Percentiles rank a stretch among this genome's conserved stretches.
These are phyloP conservation scores for Drosophila subquinaria DNA, from an alignment of 2,888 invertebrate genomes.

Conservation along the genomic window DNA sequence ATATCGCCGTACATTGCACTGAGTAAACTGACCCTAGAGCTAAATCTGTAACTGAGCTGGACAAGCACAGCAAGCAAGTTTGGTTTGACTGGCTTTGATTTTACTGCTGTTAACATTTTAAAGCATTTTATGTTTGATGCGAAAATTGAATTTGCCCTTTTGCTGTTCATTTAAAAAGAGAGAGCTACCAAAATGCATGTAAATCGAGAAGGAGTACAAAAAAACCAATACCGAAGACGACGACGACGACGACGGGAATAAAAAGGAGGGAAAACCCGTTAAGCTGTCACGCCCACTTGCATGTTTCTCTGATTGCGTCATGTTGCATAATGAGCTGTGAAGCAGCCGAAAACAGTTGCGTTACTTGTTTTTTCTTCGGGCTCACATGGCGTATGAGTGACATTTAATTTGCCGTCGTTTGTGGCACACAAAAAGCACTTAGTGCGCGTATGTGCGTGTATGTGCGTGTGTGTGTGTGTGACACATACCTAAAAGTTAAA, in stretches of 20 bases:
- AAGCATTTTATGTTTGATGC: constrained; percentile 60
- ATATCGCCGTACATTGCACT: constrained; percentile 12
- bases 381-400: constrained; percentile 74
- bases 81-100: constrained; percentile 51
- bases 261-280: constrained; percentile 6
- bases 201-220: constrained; percentile 22
- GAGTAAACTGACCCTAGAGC: constrained; percentile 67
- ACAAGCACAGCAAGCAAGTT: constrained; percentile 10
- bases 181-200: constrained; percentile 38
- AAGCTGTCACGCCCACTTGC: constrained; percentile 36
- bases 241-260: background rate
- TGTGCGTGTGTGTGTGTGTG: background rate
- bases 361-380: constrained; percentile 8
- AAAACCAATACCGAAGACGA: background rate
- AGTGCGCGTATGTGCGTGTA: background rate
- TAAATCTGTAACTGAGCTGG: constrained; percentile 59
- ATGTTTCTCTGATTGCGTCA: constrained; percentile 66
- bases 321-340: constrained; percentile 78
- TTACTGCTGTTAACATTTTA: constrained; percentile 58
- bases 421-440: constrained; percentile 33
- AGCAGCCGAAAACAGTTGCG: constrained; percentile 40
- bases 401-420: constrained; percentile 73
- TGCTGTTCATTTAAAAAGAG: constrained; percentile 40
- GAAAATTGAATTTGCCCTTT: constrained; percentile 73
- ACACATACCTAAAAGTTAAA: constrained; percentile 16